Evolutionary conservation across 1,140 invertebrate genomes (phyloP).

Genomic region (Heliconius melpomene): DNA sequence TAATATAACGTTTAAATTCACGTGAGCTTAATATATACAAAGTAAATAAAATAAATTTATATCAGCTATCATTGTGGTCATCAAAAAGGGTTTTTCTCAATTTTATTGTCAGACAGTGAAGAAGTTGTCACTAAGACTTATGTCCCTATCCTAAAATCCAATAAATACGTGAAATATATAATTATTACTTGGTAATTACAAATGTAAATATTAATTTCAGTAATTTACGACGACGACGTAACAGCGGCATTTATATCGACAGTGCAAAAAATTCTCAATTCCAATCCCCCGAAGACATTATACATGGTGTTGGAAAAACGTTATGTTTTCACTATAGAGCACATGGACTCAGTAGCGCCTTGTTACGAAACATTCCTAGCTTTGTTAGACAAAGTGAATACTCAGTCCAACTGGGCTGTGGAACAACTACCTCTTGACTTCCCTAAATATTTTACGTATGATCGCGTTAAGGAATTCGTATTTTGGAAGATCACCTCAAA

Average conservation of each 20-base stretch:
- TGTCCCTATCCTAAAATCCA: too few species aligned
- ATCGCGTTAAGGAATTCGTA: constrained; percentile 88
- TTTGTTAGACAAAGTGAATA: constrained; percentile 80
- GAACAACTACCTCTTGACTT: constrained; percentile 87
- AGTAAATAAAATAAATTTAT: too few species aligned
- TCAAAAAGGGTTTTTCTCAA: too few species aligned
- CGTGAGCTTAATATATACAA: too few species aligned
- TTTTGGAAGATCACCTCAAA: constrained; percentile 85
- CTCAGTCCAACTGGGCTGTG: constrained; percentile 81
- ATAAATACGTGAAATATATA: too few species aligned
- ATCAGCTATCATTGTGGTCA: too few species aligned
- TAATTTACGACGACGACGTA: constrained; percentile 92
- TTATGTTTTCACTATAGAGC: constrained; percentile 90
- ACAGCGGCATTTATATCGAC: constrained; percentile 91
- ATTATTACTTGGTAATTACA: too few species aligned
- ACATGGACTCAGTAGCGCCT: constrained; percentile 90
- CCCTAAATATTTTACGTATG: constrained; percentile 91
- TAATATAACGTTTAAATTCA: too few species aligned
- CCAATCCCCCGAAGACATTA: constrained; percentile 83
- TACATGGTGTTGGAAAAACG: constrained; percentile 93
- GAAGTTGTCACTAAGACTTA: too few species aligned
- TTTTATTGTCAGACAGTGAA: too few species aligned
- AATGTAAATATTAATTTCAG: constrained; percentile 78
- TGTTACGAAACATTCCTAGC: constrained; percentile 92
- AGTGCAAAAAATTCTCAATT: constrained; percentile 85